phyloP scores from a whole-genome alignment of 2,797 vertebrate genomes.

The Poeciliopsis gracilis region DNA sequence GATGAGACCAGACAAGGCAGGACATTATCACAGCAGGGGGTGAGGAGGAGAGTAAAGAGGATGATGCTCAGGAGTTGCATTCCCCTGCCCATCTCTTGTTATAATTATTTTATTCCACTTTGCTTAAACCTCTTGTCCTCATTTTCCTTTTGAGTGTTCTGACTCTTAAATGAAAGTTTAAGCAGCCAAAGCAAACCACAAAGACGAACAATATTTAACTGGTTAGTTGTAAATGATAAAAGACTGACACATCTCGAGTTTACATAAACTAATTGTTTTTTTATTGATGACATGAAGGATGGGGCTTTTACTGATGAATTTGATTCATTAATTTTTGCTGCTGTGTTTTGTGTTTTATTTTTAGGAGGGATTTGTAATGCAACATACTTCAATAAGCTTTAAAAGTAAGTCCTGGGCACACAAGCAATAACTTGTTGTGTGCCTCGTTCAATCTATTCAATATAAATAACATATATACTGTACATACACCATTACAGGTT shows the following conservation, averaged over 20 bases:
- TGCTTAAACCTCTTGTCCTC: slow-evolving; percentile 46
- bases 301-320: background rate
- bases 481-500: background rate
- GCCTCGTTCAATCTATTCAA: background rate
- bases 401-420: background rate
- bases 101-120: slow-evolving; percentile 71
- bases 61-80: slow-evolving; percentile 33
- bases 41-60: slow-evolving; percentile 27
- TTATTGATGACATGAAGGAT: background rate
- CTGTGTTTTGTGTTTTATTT: no score
- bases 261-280: background rate
- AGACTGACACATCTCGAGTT: background rate
- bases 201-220: background rate
- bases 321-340: background rate
- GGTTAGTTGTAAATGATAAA: background rate
- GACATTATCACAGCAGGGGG: slow-evolving; percentile 68
- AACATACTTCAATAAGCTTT: background rate
- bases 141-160: slow-evolving; percentile 34
- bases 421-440: background rate
- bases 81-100: slow-evolving; percentile 60
- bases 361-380: background rate
- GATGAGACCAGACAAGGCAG: slow-evolving; percentile 50
- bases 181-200: background rate
- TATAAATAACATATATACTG: background rate
- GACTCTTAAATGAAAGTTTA: slow-evolving; percentile 32